These are phyloP conservation scores for Polypterus senegalus DNA, from an alignment of 2,113 vertebrate genomes.

Conservation along the genomic window DNA sequence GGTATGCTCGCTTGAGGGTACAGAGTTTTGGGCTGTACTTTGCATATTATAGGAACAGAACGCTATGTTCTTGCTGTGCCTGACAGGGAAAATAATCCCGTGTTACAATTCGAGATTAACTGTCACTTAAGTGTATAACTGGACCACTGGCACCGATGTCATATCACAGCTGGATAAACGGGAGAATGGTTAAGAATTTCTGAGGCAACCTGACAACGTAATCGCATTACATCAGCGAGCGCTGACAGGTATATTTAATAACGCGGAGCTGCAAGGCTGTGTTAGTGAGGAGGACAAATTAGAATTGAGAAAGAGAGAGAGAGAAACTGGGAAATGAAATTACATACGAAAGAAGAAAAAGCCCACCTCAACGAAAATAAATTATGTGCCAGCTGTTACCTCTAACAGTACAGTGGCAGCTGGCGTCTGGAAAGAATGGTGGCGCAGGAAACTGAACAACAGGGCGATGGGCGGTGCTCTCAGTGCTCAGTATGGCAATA, in stretches of 20 bases:
- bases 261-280: neutral
- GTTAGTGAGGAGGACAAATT: no score
- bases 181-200: neutral
- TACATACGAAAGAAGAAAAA: neutral
- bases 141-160: neutral
- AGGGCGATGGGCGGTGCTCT: no score
- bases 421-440: no score
- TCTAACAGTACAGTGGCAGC: no score
- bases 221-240: neutral
- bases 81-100: neutral
- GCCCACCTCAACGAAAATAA: no score
- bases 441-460: no score
- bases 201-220: slow-evolving; percentile 2
- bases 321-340: neutral
- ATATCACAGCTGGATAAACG: neutral
- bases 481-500: no score
- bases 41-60: neutral
- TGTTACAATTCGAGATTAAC: neutral
- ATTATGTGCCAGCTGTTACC: no score
- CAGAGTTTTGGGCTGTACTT: neutral
- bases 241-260: slow-evolving; percentile 4
- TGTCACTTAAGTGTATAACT: neutral
- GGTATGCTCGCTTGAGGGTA: neutral
- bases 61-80: no score
- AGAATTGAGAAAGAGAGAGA: neutral